A percentile compares a stretch with the other conserved stretches of the same genome.
phyloP scores from a whole-genome alignment of 2,113 vertebrate species.

The Microcebus jonahi region DNA sequence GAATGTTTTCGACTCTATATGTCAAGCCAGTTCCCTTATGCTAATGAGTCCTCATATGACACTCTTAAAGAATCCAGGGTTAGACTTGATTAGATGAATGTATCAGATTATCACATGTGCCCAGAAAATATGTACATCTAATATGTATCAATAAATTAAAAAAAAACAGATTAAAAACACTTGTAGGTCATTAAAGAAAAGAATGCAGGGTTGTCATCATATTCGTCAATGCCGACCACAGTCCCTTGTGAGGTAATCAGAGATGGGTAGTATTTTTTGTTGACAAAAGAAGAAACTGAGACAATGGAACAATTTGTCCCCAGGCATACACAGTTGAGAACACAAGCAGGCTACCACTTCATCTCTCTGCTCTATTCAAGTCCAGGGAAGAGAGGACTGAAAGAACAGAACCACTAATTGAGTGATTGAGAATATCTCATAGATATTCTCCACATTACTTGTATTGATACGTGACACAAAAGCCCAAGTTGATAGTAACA shows the following conservation, averaged over 20 bases:
- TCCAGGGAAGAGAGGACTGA: background rate
- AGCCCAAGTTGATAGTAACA: background rate
- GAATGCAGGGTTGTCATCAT: background rate
- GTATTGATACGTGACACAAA: background rate
- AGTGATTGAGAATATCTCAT: background rate
- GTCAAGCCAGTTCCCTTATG: background rate
- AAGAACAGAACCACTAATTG: background rate
- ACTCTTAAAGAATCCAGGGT: background rate
- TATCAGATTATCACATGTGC: background rate
- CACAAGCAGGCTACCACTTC: background rate
- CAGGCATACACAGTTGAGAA: background rate
- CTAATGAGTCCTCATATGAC: background rate
- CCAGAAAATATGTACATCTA: background rate
- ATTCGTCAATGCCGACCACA: background rate
- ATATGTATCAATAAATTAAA: background rate
- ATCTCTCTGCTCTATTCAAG: background rate
- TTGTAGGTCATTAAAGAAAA: background rate
- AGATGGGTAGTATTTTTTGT: background rate
- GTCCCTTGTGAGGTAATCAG: background rate
- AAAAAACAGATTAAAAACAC: background rate
- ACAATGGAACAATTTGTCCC: background rate
- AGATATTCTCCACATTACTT: background rate
- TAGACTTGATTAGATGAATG: background rate
- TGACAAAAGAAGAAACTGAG: slow-evolving; percentile 2
- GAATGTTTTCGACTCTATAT: background rate